Evolutionary conservation across 2,888 invertebrate genomes (phyloP).

Genomic region (Acronicta aceris): DNA sequence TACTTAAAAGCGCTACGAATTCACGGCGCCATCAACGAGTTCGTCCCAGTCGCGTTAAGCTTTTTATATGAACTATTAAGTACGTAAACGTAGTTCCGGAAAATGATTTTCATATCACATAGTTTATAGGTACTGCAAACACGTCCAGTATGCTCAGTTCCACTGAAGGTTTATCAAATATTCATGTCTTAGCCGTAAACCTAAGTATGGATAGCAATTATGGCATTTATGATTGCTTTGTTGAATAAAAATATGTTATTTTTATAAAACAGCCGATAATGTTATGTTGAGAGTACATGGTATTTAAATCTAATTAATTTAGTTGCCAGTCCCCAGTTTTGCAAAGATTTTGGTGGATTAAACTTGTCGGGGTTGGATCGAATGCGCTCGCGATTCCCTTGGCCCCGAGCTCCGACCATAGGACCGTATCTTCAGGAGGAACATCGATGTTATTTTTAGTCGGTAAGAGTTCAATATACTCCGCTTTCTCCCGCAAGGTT

Average conservation of each 20-base stretch:
- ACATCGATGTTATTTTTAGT: too few relatives aligned
- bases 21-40: slow-evolving; percentile 30
- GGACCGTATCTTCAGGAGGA: too few relatives aligned
- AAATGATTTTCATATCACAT: slow-evolving; percentile 39
- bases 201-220: slow-evolving; percentile 4
- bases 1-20: slow-evolving; percentile 50
- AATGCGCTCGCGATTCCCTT: background rate
- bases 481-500: too few relatives aligned
- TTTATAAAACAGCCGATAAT: background rate
- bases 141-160: slow-evolving; percentile 13
- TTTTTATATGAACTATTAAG: slow-evolving; percentile 30
- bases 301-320: too few relatives aligned
- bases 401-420: background rate
- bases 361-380: background rate
- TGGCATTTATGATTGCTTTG: background rate
- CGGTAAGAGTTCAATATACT: too few relatives aligned
- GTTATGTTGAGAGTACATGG: too few relatives aligned
- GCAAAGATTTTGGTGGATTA: too few relatives aligned
- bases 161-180: slow-evolving; percentile 30
- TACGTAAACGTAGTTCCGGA: slow-evolving; percentile 33
- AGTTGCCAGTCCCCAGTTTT: too few relatives aligned
- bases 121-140: slow-evolving; percentile 5
- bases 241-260: background rate
- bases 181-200: slow-evolving; percentile 34
- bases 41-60: slow-evolving; percentile 30